Evolutionary conservation across 2,888 invertebrate species (phyloP).

Genomic region (Dascillus cervinus): DNA sequence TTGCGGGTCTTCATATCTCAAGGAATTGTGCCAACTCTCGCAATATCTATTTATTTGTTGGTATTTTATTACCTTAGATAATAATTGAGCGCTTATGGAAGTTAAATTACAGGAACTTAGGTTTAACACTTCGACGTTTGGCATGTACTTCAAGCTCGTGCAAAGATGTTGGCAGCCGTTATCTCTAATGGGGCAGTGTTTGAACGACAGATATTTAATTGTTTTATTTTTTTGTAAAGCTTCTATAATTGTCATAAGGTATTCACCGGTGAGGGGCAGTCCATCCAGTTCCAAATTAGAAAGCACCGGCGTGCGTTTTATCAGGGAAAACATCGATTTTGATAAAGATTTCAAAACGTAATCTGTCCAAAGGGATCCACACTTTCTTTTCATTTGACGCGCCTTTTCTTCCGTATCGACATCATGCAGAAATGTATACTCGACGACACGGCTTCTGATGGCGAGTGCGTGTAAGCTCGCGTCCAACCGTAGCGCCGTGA

Average conservation of each 20-base stretch:
- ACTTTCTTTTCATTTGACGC: conserved; percentile 46
- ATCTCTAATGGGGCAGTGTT: conserved; percentile 62
- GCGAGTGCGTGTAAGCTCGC: conserved; percentile 61
- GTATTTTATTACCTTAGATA: conserved; percentile 58
- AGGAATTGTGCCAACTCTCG: conserved; percentile 73
- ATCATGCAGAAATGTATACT: conserved; percentile 35
- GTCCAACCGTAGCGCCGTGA: conserved; percentile 65
- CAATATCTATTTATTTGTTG: conserved; percentile 56
- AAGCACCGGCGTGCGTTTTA: conserved; percentile 55
- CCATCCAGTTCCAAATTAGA: conserved; percentile 61
- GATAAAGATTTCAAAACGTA: conserved; percentile 60
- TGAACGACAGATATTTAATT: conserved; percentile 59
- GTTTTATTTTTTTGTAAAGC: conserved; percentile 55
- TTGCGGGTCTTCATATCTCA: conserved; percentile 69
- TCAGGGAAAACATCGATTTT: conserved; percentile 55
- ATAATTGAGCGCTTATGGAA: conserved; percentile 52
- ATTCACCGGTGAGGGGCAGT: conserved; percentile 60
- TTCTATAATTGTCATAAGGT: conserved; percentile 46
- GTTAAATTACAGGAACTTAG: conserved; percentile 62
- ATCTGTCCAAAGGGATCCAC: conserved; percentile 53
- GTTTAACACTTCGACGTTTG: conserved; percentile 61
- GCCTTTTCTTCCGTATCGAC: conserved; percentile 54
- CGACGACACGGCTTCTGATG: conserved; percentile 49
- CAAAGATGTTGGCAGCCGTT: conserved; percentile 65
- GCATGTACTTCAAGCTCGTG: conserved; percentile 56